A percentile compares a stretch with the other conserved stretches of the same genome.
Evolutionary conservation across 2,113 vertebrate genomes (phyloP).

Genomic region (Pygoscelis antarcticus): DNA sequence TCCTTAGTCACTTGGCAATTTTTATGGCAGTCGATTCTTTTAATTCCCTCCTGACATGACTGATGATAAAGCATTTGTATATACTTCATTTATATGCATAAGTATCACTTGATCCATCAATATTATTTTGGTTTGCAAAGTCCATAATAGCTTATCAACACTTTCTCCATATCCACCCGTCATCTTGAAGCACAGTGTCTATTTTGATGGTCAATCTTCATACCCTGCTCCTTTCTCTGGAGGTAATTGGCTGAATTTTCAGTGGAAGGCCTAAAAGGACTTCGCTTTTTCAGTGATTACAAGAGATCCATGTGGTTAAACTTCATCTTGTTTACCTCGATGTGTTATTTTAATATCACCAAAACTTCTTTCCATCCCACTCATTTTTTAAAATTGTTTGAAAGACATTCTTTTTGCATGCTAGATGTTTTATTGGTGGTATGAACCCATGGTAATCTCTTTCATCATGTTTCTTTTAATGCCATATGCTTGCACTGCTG

Average conservation of each 20-base stretch:
- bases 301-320: background rate
- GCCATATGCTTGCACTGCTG: slow-evolving; percentile 19
- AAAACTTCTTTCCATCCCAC: background rate
- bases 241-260: background rate
- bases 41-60: background rate
- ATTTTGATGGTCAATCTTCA: background rate
- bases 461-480: slow-evolving; percentile 22
- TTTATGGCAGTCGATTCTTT: background rate
- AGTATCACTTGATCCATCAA: background rate
- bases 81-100: background rate
- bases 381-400: background rate
- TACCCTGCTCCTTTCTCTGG: background rate
- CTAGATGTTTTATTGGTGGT: background rate
- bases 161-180: background rate
- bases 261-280: background rate
- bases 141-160: background rate
- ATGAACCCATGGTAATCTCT: background rate
- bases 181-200: background rate
- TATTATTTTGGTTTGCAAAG: background rate
- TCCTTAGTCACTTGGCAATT: background rate
- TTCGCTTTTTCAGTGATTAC: background rate
- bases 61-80: background rate
- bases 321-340: background rate
- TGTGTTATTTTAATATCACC: background rate
- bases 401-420: background rate